Conservation (phyloP, 2,113 vertebrate species). For the Lophotis ruficrista region DNA sequence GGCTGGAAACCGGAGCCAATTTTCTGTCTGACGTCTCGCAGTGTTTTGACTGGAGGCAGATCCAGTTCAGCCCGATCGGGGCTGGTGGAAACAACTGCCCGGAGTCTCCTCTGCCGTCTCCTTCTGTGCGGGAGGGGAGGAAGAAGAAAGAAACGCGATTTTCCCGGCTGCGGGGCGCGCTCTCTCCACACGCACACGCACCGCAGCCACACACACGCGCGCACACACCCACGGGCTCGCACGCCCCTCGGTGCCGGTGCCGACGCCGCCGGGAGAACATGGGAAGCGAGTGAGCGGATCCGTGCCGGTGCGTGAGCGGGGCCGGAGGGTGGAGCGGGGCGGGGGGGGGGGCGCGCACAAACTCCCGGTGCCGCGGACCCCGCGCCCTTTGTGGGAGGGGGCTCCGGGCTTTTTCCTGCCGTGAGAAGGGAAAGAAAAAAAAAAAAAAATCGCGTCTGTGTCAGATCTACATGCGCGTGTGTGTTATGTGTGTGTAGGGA, state of each 20-base stretch:
- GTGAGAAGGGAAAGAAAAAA: neutral
- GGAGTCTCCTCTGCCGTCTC: constrained; percentile 62
- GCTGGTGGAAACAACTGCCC: constrained; percentile 77
- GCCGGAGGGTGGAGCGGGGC: neutral
- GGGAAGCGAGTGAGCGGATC: constrained; percentile 23
- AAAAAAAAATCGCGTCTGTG: neutral
- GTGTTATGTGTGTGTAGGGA: neutral
- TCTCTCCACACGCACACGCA: neutral
- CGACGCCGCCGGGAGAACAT: neutral
- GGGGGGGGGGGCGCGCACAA: neutral
- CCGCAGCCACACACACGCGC: too few relatives aligned
- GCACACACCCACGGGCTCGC: neutral
- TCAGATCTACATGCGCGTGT: neutral
- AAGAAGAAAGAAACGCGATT: constrained; percentile 48
- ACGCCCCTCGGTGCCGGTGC: constrained; percentile 9
- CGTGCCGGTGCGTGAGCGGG: constrained; percentile 27
- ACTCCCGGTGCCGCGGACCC: neutral
- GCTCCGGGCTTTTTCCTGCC: neutral
- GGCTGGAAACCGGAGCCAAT: constrained; percentile 82
- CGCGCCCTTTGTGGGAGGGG: neutral
- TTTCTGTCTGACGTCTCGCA: constrained; percentile 78
- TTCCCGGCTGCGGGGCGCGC: neutral
- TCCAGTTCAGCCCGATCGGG: constrained; percentile 78
- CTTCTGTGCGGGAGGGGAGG: constrained; percentile 44
- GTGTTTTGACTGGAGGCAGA: constrained; percentile 87